Percentiles rank a stretch among this genome's conserved stretches.
Conservation (phyloP, 2,797 vertebrate genomes). For the Danio aesculapii region DNA sequence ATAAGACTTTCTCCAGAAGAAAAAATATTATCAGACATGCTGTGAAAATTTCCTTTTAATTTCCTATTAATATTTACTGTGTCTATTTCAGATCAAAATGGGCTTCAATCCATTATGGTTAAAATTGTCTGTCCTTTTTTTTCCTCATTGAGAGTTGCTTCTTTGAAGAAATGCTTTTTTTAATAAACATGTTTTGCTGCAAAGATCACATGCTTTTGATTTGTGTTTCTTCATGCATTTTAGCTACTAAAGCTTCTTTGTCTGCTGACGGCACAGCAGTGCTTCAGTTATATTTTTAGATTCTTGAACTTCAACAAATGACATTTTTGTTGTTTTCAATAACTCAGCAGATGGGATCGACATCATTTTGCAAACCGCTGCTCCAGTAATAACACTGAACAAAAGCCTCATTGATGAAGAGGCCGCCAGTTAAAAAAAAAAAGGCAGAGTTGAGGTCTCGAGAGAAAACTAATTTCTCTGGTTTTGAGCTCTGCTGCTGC, state of each 20-base stretch:
- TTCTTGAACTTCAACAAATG: neutral
- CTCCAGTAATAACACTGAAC: conserved; percentile 44
- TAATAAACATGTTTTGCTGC: neutral
- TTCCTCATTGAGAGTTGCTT: neutral
- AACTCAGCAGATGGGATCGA: conserved; percentile 8
- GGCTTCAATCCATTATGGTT: too few relatives aligned
- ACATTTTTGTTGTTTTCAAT: conserved; percentile 21
- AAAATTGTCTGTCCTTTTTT: neutral
- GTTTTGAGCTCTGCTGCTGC: conserved; percentile 20
- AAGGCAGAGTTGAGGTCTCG: conserved; percentile 69
- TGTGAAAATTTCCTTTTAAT: too few relatives aligned
- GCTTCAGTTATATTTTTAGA: conserved; percentile 1
- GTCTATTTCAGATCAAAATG: too few relatives aligned
- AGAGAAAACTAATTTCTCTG: conserved; percentile 56
- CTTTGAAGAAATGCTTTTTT: neutral
- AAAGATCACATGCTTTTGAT: neutral
- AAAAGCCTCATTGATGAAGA: conserved; percentile 61
- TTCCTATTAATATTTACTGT: too few relatives aligned
- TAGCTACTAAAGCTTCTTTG: neutral
- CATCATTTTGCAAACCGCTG: conserved; percentile 43
- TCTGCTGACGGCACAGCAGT: neutral
- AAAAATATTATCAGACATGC: too few relatives aligned
- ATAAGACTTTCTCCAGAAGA: too few relatives aligned
- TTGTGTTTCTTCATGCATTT: neutral
- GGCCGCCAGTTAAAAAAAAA: conserved; percentile 56